A percentile compares a stretch with the other conserved stretches of the same genome.
Conservation (phyloP, 2,888 invertebrate genomes). For the Sphaerophoria taeniata region DNA sequence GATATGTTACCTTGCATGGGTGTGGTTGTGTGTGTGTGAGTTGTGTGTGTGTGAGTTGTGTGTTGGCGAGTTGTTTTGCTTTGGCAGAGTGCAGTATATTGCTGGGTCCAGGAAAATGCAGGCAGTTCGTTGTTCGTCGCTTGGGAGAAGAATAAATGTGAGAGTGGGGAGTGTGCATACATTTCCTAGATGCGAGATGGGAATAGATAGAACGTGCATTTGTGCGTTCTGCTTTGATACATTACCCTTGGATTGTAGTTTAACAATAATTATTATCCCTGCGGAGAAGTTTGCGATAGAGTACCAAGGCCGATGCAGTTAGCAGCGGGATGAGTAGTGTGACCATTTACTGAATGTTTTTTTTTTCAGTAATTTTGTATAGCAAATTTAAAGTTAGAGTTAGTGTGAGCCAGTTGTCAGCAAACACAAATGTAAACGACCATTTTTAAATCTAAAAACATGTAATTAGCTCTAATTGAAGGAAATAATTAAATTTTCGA, state of each 20-base stretch:
- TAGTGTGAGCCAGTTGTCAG: too few species aligned
- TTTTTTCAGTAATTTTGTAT: too few species aligned
- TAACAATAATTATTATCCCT: conserved; percentile 59
- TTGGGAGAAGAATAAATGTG: not conserved
- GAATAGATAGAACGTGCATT: conserved; percentile 59
- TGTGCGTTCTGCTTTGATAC: conserved; percentile 63
- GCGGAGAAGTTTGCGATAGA: conserved; percentile 13
- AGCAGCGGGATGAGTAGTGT: too few species aligned
- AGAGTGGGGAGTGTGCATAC: not conserved
- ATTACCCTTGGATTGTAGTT: conserved; percentile 56
- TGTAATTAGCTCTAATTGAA: too few species aligned
- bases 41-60: conserved; percentile 36
- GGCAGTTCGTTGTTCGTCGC: not conserved
- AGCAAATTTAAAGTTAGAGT: too few species aligned
- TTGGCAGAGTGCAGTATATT: not conserved
- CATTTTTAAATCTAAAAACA: too few species aligned
- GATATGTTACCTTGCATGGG: conserved; percentile 59
- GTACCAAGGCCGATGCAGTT: not conserved
- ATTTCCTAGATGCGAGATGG: conserved; percentile 18
- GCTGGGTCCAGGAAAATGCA: conserved; percentile 21
- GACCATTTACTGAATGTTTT: too few species aligned
- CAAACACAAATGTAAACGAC: too few species aligned
- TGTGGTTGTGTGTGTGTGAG: conserved; percentile 26
- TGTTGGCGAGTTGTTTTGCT: conserved; percentile 41
- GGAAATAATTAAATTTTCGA: too few species aligned